Base-by-base conservation (phyloP, 2,113 vertebrate genomes). In the Odontesthes bonariensis region DNA sequence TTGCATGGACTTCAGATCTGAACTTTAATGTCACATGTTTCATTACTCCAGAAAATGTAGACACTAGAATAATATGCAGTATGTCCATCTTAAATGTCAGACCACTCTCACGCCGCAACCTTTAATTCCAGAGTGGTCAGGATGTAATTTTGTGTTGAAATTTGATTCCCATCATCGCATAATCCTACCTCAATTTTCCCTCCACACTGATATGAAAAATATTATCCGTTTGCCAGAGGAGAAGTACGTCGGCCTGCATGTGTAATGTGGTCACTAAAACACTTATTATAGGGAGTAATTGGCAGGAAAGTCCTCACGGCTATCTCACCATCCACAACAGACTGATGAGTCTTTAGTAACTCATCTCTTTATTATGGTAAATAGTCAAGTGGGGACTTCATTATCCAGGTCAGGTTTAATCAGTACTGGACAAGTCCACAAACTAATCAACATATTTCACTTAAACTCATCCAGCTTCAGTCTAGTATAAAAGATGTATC, bases 21-120 rank as follows among this genome's bases (percentile, higher is more conserved):
- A 93, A 93, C 86, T 84, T 89, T 87, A 93, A 93, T 93, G 92
- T 91, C 90, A 91, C 86, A 84, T 87, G 86, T 94, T 94, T 93
- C 91, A 89, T 94, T 93, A 90, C 77, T 73, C 77, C 75, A 67
- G 59, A 75, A 83, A 51, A 79, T 66, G 80, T 75, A 80, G 75
- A 77, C 79, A 77, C 67, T 69, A 70, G 69, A 87, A 88, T 86
- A 88, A 86, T 80, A 66, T 89, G 83, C 77, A 88, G 63, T 77
- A 82, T 90, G 85, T 87, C 84, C 81, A 75, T 93, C 84, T 76
- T 59, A 92, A 94, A 94, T 94, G 93, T 94, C 92, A 94, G 53
- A 67, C 70, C 62, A 12, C 84, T 57, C 85, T 76, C 76, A 73
- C 83, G 74, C 70, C 27, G 75, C 79, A 89, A 89, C 90, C 91